Evolutionary conservation across 2,113 vertebrate species (phyloP), one percentile per base, ranked within the genome.

Genomic region (Calidris pugnax): DNA sequence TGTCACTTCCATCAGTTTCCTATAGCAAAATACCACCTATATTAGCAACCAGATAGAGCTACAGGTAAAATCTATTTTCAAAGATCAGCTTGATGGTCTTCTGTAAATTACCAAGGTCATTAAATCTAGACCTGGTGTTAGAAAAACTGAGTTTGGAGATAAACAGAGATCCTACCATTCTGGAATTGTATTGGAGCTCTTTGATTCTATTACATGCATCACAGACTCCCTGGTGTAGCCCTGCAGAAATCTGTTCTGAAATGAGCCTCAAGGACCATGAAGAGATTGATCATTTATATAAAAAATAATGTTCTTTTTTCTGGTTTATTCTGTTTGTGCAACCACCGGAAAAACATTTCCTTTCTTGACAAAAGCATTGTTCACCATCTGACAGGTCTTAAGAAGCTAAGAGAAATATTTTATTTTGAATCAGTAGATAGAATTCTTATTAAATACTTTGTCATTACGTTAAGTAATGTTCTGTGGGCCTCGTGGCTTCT

Each of bases 251-350:
- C 90, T 87, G 57, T 74, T 97, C 89, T 95, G 66, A 97, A 98
- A 95, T 92, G 93, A 97, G 83, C 93, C 80, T 91, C 30, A 47
- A 95, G 95, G 93, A 95, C 95, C 76, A 85, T 41, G 68, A 96
- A 96, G 62, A 97, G 97, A 98, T 97, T 98, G 95, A 97, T 97
- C 82, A 95, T 95, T 97, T 97, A 91, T 97, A 96, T 97, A 94
- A 97, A 94, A 97, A 98, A 97, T 97, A 97, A 97, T 97, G 90
- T 92, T 97, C 95, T 97, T 96, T 96, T 97, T 92, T 95, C 85
- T 97, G 89, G 81, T 97, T 96, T 97, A 97, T 97, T 98, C 94
- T 97, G 72, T 97, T 97, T 97, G 96, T 97, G 96, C 95, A 97
- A 59, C 69, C 87, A 96, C 92, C 14, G 35, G 87, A 98, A 98